Percentiles rank a stretch among this genome's conserved stretches.
phyloP scores from a whole-genome alignment of 2,888 invertebrate genomes.

The Epiblema foenella region DNA sequence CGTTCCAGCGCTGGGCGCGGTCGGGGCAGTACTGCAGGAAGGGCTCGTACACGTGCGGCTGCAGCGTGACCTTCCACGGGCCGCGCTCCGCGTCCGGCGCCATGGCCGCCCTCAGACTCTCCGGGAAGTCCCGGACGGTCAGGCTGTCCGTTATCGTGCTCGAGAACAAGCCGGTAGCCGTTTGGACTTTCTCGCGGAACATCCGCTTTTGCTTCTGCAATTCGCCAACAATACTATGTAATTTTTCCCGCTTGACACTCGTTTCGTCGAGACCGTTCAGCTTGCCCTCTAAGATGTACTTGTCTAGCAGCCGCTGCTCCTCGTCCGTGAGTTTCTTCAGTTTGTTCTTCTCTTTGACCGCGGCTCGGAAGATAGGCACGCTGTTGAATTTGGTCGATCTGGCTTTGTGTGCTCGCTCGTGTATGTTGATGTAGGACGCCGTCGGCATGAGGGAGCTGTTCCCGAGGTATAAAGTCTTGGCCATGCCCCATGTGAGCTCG shows the following conservation, averaged over 20 bases:
- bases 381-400: constrained; percentile 90
- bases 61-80: constrained; percentile 93
- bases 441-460: constrained; percentile 92
- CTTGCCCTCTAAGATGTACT: constrained; percentile 92
- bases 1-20: constrained; percentile 90
- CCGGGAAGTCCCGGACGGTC: constrained; percentile 90
- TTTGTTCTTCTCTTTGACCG: constrained; percentile 83
- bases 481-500: constrained; percentile 94
- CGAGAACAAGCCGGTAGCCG: constrained; percentile 87
- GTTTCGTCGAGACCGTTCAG: constrained; percentile 91
- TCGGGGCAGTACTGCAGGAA: constrained; percentile 95
- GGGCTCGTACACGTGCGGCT: constrained; percentile 88
- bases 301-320: constrained; percentile 89
- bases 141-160: constrained; percentile 87
- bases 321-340: constrained; percentile 82
- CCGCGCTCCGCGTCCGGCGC: constrained; percentile 87
- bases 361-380: constrained; percentile 87
- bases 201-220: constrained; percentile 83
- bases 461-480: constrained; percentile 92
- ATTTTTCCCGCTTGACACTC: constrained; percentile 76
- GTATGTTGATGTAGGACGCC: constrained; percentile 90
- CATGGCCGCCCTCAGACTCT: constrained; percentile 87
- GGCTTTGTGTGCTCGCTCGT: constrained; percentile 91
- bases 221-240: constrained; percentile 78
- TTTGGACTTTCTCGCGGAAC: constrained; percentile 88